Conservation (phyloP, 2,797 vertebrate species). For the Corythornis leucogaster region DNA sequence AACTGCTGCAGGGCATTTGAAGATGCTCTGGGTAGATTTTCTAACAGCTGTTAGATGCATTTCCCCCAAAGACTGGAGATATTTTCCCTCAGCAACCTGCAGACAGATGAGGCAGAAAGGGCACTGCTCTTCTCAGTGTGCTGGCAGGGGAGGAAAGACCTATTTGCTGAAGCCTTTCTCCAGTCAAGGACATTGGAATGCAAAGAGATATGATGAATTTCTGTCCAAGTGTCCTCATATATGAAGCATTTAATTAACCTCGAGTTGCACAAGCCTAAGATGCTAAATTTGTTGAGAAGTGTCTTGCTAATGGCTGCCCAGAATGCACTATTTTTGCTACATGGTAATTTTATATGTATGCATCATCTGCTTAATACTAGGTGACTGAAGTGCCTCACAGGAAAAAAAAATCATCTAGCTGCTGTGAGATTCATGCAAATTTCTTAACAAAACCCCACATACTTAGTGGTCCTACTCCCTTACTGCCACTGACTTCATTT, state of each 20-base stretch:
- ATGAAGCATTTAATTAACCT: background rate
- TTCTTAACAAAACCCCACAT: background rate
- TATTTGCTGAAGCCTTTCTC: background rate
- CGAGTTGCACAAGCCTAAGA: background rate
- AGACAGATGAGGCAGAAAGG: background rate
- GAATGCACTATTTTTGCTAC: background rate
- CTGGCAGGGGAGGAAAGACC: background rate
- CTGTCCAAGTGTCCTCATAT: background rate
- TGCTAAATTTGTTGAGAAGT: background rate
- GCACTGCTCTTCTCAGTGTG: background rate
- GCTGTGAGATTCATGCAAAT: background rate
- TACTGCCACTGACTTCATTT: background rate
- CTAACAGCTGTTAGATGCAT: background rate
- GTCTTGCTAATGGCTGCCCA: background rate
- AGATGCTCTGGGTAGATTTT: background rate
- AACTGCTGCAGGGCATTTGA: slow-evolving; percentile 42
- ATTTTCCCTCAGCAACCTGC: background rate
- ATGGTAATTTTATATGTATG: background rate
- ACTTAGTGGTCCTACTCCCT: background rate
- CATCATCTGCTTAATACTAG: background rate
- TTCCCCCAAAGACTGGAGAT: background rate
- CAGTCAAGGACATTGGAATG: background rate
- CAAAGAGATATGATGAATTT: background rate
- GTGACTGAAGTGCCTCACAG: background rate
- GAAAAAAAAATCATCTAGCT: background rate